Percentiles rank a stretch among this genome's conserved stretches.
Evolutionary conservation across 2,113 vertebrate species (phyloP).

Genomic region (Manacus vitellinus): DNA sequence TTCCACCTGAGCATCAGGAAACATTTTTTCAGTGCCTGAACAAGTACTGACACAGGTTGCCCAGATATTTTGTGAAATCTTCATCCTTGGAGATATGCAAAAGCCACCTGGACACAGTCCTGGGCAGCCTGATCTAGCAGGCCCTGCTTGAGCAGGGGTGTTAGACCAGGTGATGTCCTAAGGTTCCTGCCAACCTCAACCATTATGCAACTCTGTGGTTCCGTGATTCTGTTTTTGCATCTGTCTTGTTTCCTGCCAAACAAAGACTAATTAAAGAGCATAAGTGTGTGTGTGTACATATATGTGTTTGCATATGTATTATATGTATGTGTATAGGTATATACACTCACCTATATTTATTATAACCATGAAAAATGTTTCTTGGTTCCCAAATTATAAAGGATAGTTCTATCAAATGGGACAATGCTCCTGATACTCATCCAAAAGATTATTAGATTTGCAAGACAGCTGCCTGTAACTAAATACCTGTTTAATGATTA

Average conservation of each 20-base stretch:
- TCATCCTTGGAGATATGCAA: neutral
- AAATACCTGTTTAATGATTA: constrained; percentile 3
- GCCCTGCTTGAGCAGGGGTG: neutral
- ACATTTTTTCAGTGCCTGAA: neutral
- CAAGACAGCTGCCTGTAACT: constrained; percentile 13
- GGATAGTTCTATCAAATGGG: neutral
- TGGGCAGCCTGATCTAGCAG: neutral
- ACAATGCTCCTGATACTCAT: neutral
- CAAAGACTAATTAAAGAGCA: neutral
- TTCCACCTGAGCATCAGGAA: neutral
- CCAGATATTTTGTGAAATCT: neutral
- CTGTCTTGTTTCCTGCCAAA: neutral
- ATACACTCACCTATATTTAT: neutral
- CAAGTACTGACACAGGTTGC: neutral
- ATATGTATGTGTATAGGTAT: too few species aligned
- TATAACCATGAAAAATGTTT: neutral
- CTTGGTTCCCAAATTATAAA: neutral
- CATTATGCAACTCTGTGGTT: neutral
- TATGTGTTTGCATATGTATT: neutral
- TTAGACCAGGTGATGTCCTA: neutral
- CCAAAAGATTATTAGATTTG: constrained; percentile 5
- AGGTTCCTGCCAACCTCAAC: neutral
- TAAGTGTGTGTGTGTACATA: neutral
- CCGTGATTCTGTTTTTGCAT: neutral
- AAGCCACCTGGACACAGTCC: neutral